Evolutionary conservation across 2,888 invertebrate genomes (phyloP).

Genomic region (Meganola albula): DNA sequence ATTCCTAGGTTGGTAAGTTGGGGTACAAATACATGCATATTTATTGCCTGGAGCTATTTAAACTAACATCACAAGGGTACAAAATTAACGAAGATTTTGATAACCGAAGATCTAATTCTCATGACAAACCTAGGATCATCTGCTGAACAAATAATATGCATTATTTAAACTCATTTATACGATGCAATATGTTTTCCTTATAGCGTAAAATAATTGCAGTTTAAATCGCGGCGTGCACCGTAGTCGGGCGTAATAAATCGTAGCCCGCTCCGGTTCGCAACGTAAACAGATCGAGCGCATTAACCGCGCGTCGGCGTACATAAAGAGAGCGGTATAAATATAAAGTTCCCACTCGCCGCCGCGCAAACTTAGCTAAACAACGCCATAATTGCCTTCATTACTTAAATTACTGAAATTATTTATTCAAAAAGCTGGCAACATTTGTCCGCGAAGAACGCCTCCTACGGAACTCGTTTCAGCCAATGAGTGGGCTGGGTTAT

Average conservation of each 20-base stretch:
- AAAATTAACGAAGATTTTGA: too few species aligned
- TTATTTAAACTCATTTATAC: conserved; percentile 53
- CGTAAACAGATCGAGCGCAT: conserved; percentile 77
- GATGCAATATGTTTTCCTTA: conserved; percentile 66
- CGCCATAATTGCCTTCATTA: conserved; percentile 79
- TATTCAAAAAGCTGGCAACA: conserved; percentile 79
- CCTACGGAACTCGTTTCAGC: conserved; percentile 37
- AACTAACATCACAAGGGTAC: too few species aligned
- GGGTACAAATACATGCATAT: neutral
- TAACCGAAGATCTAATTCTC: too few species aligned
- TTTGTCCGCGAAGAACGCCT: conserved; percentile 56
- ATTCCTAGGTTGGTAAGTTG: neutral
- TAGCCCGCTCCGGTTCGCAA: conserved; percentile 51
- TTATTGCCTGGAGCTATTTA: too few species aligned
- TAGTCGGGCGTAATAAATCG: conserved; percentile 71
- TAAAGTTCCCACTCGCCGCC: conserved; percentile 75
- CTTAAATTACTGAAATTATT: conserved; percentile 79
- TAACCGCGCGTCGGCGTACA: conserved; percentile 76
- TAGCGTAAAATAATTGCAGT: conserved; percentile 72
- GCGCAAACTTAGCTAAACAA: conserved; percentile 78
- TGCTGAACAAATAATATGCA: conserved; percentile 31
- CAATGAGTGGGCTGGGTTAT: conserved; percentile 45
- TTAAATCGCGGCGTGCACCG: conserved; percentile 70
- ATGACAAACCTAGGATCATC: conserved; percentile 13
- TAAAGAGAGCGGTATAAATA: conserved; percentile 77